phyloP scores from a whole-genome alignment of 1,140 invertebrate genomes.

The Anastrepha obliqua region DNA sequence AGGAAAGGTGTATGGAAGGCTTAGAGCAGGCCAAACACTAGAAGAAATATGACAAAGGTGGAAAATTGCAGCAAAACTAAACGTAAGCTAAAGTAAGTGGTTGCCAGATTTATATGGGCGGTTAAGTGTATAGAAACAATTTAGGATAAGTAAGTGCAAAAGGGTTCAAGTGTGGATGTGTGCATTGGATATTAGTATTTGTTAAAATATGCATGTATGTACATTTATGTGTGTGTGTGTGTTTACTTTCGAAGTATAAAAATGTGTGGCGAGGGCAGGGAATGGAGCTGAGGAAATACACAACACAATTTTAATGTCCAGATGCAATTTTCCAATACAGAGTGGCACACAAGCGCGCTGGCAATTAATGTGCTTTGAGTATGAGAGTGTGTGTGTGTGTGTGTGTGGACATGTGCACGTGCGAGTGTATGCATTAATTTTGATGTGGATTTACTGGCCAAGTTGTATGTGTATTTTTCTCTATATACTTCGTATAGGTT shows the following conservation, averaged over 20 bases:
- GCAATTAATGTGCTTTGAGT: conserved; percentile 37
- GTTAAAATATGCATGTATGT: not conserved
- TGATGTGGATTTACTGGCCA: too few species aligned
- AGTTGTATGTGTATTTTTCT: not conserved
- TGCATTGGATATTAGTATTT: conserved; percentile 30
- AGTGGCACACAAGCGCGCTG: not conserved
- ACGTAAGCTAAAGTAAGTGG: not conserved
- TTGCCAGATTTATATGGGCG: not conserved
- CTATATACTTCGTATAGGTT: not conserved
- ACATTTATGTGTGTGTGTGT: conserved; percentile 45
- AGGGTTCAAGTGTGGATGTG: not conserved
- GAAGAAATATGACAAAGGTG: conserved; percentile 1
- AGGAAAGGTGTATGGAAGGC: not conserved
- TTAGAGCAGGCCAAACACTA: not conserved
- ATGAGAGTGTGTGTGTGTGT: not conserved
- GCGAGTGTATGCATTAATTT: not conserved
- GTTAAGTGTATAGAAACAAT: not conserved
- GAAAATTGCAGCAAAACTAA: not conserved
- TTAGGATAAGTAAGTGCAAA: not conserved
- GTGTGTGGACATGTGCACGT: not conserved
- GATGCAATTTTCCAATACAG: conserved; percentile 24
- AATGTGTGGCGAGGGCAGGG: not conserved
- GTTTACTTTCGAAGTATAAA: conserved; percentile 44
- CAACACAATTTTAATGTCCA: conserved; percentile 42
- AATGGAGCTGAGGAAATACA: not conserved